Evolutionary conservation across 1,140 invertebrate species (phyloP), one percentile per base, ranked within the genome.

Genomic region (Micrasema minimum): DNA sequence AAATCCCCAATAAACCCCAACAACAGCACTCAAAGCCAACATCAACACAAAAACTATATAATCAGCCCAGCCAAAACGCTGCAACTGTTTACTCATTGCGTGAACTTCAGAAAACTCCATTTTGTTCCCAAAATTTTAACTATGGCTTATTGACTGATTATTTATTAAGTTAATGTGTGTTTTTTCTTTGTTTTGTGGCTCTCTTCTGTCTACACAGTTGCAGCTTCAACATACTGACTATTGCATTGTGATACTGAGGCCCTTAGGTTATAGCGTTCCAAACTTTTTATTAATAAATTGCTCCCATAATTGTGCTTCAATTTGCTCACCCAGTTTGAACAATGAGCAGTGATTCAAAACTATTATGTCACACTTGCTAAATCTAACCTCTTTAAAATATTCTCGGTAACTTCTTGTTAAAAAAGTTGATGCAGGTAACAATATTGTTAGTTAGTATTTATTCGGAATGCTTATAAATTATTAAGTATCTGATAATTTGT

Each of bases 1-100:
- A 75, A 91, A 90, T 41, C 89, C 90, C 79, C 90, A 91, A 79
- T 91, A 91, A 68, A 90, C 83, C 74, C 89, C 90, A 62, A 91
- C 88, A 67, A 88, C 81, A n/a, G 88, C 88, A 82, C 88, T 90
- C 48, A 86, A 83, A 12, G 85, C 82, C 64, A 93, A 80, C 91
- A 93, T 92, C n/a, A 85, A 79, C 46, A 86, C 83, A 79, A 92
- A 92, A 65, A 92, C 87, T 11, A 85, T 78, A 80, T 92, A 93
- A 79, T 92, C 91, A 51, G 83, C 81, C 79, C 83, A 83, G 37
- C 89, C 87, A 72, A 92, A 90, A 69, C 81, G 85, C 76, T 90
- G 88, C 83, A 90, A 18, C 14, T 59, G 55, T 38, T 69, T 66
- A 41, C 69, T 69, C 35, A 75, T n/a, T 26, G 41, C 37, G 10